A percentile compares a stretch with the other conserved stretches of the same genome.
phyloP scores from a whole-genome alignment of 1,140 invertebrate species.

The Hormaphis cornu region DNA sequence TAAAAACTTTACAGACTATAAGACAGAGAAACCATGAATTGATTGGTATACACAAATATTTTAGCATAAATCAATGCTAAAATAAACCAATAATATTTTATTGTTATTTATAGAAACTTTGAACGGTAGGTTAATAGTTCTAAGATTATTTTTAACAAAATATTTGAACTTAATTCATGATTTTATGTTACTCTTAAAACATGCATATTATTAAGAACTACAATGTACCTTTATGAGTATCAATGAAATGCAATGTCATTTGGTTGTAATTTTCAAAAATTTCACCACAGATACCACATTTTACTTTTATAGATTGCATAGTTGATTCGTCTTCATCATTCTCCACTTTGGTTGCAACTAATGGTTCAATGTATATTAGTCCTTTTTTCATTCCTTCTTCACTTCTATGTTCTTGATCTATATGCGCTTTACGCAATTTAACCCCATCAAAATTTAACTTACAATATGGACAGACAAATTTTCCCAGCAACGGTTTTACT shows the following conservation, averaged over 20 bases:
- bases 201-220: no score
- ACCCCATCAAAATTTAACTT: conserved; percentile 48
- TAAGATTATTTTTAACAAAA: no score
- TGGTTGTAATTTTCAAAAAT: neutral
- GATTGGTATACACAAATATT: no score
- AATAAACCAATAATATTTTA: no score
- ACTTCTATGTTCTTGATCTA: conserved; percentile 25
- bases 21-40: no score
- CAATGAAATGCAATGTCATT: conserved; percentile 26
- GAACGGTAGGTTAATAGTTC: no score
- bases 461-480: conserved; percentile 43
- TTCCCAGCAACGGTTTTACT: conserved; percentile 7
- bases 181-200: no score
- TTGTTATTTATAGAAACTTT: no score
- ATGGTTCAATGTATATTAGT: conserved; percentile 16
- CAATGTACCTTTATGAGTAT: conserved; percentile 26
- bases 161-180: no score
- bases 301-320: neutral
- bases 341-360: neutral
- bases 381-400: conserved; percentile 23
- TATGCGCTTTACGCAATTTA: conserved; percentile 30
- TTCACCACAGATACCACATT: conserved; percentile 20
- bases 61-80: no score
- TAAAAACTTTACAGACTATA: no score
- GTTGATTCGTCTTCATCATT: neutral